Conservation (phyloP, 2,113 vertebrate genomes). For the Pandion haliaetus region DNA sequence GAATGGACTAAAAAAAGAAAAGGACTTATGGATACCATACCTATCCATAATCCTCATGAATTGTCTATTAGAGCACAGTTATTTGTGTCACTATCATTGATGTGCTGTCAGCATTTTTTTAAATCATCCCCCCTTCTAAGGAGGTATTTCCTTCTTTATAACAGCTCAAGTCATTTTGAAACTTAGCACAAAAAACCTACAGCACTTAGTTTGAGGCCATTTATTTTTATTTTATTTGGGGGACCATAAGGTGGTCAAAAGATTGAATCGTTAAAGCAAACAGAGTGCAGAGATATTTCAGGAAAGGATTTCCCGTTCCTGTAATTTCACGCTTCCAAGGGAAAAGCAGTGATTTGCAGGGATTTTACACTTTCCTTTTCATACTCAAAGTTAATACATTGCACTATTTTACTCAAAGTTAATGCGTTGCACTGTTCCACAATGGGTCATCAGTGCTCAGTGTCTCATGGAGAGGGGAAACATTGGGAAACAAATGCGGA, state of each 20-base stretch:
- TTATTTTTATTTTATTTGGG: conserved; percentile 42
- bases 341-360: conserved; percentile 2
- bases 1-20: neutral
- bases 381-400: neutral
- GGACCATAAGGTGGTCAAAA: conserved; percentile 7
- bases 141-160: neutral
- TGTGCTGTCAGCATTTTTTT: neutral
- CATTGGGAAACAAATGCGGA: neutral
- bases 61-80: neutral
- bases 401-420: neutral
- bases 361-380: neutral
- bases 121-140: neutral
- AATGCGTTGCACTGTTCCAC: neutral
- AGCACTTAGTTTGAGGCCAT: conserved; percentile 5
- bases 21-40: neutral
- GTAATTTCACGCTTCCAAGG: neutral
- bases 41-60: neutral
- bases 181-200: neutral
- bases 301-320: neutral
- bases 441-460: neutral
- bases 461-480: neutral
- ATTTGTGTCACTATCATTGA: neutral
- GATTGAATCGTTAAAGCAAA: conserved; percentile 7
- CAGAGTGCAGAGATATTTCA: neutral
- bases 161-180: neutral